Evolutionary conservation across 64 coral and sea anemone species (phyloP).

Genomic region (Stylophora pistillata): DNA sequence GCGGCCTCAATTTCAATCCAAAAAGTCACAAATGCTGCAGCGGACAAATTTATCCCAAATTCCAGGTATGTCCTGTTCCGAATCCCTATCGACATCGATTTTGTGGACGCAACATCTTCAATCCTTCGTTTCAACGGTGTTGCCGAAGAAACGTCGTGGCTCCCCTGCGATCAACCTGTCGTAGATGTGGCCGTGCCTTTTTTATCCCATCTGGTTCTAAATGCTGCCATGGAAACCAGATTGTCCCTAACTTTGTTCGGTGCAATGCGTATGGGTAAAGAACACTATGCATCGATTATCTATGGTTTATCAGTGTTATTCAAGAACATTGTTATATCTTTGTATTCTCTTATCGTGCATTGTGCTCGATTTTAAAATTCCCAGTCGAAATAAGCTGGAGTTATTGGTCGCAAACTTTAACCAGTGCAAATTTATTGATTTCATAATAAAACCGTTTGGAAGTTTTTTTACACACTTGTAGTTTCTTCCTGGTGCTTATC

Average conservation of each 20-base stretch:
- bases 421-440: no score
- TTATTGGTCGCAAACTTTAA: no score
- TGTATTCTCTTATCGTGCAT: no score
- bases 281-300: background rate
- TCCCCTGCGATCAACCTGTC: background rate
- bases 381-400: no score
- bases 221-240: background rate
- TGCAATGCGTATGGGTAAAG: background rate
- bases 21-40: slow-evolving; percentile 5
- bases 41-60: slow-evolving; percentile 3
- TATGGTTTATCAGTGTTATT: no score
- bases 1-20: slow-evolving; percentile 6
- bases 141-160: slow-evolving; percentile 1
- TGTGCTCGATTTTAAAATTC: no score
- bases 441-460: no score
- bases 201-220: background rate
- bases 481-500: no score
- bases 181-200: background rate
- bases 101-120: background rate
- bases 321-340: no score
- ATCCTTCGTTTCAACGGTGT: slow-evolving; percentile 9
- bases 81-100: background rate
- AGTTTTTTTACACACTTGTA: no score
- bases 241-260: background rate
- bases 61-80: background rate